phyloP scores from a whole-genome alignment of 2,113 vertebrate species.

The Tringa solitaria region DNA sequence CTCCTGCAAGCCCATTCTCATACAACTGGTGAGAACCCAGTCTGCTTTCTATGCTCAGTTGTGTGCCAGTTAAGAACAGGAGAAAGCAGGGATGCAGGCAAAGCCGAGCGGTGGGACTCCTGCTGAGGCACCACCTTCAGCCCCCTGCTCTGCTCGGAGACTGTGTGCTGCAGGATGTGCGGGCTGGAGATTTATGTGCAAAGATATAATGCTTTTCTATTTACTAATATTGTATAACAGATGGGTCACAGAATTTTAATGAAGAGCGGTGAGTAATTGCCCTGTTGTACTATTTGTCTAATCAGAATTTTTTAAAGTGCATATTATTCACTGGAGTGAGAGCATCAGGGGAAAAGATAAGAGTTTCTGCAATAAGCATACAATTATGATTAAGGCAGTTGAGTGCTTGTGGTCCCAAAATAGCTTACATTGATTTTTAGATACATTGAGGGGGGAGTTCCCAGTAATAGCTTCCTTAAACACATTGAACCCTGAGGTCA shows the following conservation, averaged over 20 bases:
- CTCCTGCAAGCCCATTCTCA: not conserved
- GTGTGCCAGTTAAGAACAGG: accelerated
- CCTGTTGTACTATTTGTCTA: conserved; percentile 11
- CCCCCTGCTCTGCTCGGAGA: not conserved
- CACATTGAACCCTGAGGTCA: not conserved
- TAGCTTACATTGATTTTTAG: conserved; percentile 1
- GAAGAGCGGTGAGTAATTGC: conserved; percentile 10
- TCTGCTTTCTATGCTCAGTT: not conserved
- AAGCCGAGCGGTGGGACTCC: accelerated
- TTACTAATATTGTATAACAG: conserved; percentile 4
- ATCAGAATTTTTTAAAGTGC: conserved; percentile 5
- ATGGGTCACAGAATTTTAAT: conserved; percentile 17
- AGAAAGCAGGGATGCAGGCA: not conserved
- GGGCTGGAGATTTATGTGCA: not conserved
- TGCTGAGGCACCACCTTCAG: not conserved
- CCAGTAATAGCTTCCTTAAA: not conserved
- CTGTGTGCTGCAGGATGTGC: not conserved
- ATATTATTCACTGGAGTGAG: not conserved
- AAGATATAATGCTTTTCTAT: not conserved
- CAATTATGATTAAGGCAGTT: conserved; percentile 12
- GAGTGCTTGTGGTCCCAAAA: not conserved
- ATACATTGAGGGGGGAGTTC: not conserved
- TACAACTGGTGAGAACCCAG: not conserved
- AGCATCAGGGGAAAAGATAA: conserved; percentile 1
- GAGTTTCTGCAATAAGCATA: conserved; percentile 14